A percentile compares a stretch with the other conserved stretches of the same genome.
Evolutionary conservation across 1,140 invertebrate genomes (phyloP).

Genomic region (Tribolium castaneum): DNA sequence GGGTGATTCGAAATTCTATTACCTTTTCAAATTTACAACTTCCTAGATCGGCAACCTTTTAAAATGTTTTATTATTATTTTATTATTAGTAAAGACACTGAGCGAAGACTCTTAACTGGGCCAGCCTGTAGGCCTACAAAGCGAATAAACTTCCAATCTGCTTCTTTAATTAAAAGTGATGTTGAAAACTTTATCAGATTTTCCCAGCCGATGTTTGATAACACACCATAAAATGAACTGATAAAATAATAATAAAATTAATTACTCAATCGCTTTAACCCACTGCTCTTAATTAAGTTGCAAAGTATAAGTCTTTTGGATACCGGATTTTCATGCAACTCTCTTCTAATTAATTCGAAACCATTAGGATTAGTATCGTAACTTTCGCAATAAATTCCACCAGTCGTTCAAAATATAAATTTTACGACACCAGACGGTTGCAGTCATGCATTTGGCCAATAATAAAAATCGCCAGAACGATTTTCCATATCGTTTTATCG

Average conservation of each 20-base stretch:
- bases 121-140: too few species aligned
- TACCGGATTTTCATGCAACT: conserved; percentile 31
- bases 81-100: too few species aligned
- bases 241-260: conserved; percentile 30
- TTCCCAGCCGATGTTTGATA: not conserved
- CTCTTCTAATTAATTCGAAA: conserved; percentile 9
- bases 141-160: too few species aligned
- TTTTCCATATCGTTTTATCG: not conserved
- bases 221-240: conserved; percentile 9
- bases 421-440: not conserved
- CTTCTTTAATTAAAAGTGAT: not conserved
- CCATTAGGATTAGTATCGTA: not conserved
- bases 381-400: conserved; percentile 7
- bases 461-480: not conserved
- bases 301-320: conserved; percentile 19
- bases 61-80: too few species aligned
- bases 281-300: conserved; percentile 27
- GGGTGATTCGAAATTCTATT: too few species aligned
- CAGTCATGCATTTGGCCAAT: not conserved
- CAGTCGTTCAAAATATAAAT: not conserved
- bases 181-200: not conserved
- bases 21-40: too few species aligned
- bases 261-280: conserved; percentile 21
- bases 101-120: too few species aligned
- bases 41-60: too few species aligned